A percentile compares a stretch with the other conserved stretches of the same genome.
These are phyloP conservation scores for Probosciger aterrimus DNA, from an alignment of 2,113 vertebrate species.

Conservation along the genomic window DNA sequence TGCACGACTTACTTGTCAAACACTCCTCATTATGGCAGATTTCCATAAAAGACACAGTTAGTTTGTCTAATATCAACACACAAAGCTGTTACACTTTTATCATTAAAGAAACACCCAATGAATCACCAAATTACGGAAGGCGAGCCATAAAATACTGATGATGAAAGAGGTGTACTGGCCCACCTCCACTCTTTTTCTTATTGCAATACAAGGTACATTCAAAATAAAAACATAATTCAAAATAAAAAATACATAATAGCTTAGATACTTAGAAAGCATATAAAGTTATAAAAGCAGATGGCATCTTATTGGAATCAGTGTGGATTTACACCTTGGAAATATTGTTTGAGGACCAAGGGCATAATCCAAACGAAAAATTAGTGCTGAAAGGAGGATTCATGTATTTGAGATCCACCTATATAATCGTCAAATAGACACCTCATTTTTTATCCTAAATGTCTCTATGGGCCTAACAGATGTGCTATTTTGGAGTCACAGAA, in stretches of 20 bases:
- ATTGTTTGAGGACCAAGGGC: not conserved
- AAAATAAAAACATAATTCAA: not conserved
- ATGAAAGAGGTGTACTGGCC: not conserved
- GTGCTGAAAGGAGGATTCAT: conserved; percentile 17
- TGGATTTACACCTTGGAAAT: not conserved
- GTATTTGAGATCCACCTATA: not conserved
- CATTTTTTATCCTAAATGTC: conserved; percentile 18
- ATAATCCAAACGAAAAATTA: conserved; percentile 1
- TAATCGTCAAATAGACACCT: not conserved
- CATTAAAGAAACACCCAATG: not conserved
- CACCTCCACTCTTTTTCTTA: not conserved
- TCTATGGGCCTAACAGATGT: conserved; percentile 43
- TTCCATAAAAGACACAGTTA: not conserved
- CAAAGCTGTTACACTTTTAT: too few species aligned
- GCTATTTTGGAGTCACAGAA: not conserved
- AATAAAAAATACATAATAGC: not conserved
- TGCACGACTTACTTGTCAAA: rapidly evolving
- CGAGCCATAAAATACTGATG: not conserved
- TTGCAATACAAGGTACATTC: not conserved
- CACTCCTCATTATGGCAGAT: not conserved
- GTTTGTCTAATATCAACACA: not conserved
- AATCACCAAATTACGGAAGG: not conserved
- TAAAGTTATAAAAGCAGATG: conserved; percentile 12
- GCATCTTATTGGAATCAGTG: not conserved
- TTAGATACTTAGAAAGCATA: not conserved